Base-by-base conservation (phyloP, 2,888 invertebrate species). In the Ephialtes manifestator region DNA sequence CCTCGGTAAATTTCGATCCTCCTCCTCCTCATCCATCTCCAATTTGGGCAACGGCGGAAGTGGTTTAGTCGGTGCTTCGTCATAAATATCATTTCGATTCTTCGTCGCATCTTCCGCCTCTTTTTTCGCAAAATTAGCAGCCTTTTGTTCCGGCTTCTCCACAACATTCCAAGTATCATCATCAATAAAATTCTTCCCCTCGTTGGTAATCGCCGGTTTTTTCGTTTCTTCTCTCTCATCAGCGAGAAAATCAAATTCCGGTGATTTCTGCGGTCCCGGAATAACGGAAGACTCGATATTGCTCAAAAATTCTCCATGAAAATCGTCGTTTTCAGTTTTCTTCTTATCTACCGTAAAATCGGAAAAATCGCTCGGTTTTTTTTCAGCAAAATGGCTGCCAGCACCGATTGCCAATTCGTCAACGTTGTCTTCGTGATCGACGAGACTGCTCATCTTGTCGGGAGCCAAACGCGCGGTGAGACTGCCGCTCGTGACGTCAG, bases 41-140 rank as follows among this genome's bases (percentile, higher is more conserved):
- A 48, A n/a, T 48, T 87, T 89, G 1, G 93, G 93, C 72, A 92
- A 80, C 13, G 93, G 92, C 4, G 94, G 93, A 58, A 94, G 83
- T 0, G 93, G 93, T 77, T 93, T 94, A 53, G 88, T 92, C 8
- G 92, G 92, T 15, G 92, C 89, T 63, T 90, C 90, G 35, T 86
- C 71, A 55, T 74, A 79, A 71, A 63, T 63, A 35, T 83, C 79
- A n/a, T 67, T 20, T 11, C 70, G 71, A 4, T 43, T 43, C 13
- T 24, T 18, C 4, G 20, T 11, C n/a, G 11, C 51, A 1, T 39
- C 72, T 8, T 84, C 70, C 3, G 77, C 81, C n/a, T 72, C 84
- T 3, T 65, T 77, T 24, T 81, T 83, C 18, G 76, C 85, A 76
- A 65, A 78, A n/a, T 48, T 86, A 31, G 70, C 65, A n/a, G 24